Percentiles rank a stretch among this genome's conserved stretches.
Conservation (phyloP, 2,888 invertebrate genomes). For the Danaus chrysippus region DNA sequence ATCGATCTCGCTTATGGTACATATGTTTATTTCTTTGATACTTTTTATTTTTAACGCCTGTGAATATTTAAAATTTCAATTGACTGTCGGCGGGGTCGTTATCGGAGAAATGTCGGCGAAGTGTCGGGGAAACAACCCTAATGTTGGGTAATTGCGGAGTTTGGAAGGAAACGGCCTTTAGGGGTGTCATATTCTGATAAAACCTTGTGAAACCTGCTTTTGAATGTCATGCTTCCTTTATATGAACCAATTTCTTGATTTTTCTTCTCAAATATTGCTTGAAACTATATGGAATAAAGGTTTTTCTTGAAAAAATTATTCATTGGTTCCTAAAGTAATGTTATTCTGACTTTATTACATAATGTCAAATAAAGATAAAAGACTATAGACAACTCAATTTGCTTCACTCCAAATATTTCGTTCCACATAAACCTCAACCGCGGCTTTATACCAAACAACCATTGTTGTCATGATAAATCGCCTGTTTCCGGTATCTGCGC, state of each 20-base stretch:
- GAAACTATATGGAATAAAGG: no score
- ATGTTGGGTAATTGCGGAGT: constrained; percentile 39
- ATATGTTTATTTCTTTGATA: no score
- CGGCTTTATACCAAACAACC: constrained; percentile 16
- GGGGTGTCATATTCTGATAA: constrained; percentile 35
- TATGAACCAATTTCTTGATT: neutral
- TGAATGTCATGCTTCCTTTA: neutral
- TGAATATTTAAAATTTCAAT: constrained; percentile 21
- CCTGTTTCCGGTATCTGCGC: constrained; percentile 23
- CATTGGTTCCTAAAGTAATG: no score
- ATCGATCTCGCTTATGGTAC: no score
- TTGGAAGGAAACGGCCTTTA: constrained; percentile 42
- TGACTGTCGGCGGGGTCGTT: constrained; percentile 25
- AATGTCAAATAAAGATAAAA: neutral
- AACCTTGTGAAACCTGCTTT: neutral
- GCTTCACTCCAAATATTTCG: neutral
- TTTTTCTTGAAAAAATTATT: no score
- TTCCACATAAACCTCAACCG: neutral
- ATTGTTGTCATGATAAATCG: constrained; percentile 28
- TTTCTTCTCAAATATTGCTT: no score
- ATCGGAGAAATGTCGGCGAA: constrained; percentile 10
- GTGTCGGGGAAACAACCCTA: constrained; percentile 25
- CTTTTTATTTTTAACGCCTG: neutral
- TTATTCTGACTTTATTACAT: no score
- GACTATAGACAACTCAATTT: neutral